Evolutionary conservation across 1,140 invertebrate genomes (phyloP).

Genomic region (Drosophila arawakana): DNA sequence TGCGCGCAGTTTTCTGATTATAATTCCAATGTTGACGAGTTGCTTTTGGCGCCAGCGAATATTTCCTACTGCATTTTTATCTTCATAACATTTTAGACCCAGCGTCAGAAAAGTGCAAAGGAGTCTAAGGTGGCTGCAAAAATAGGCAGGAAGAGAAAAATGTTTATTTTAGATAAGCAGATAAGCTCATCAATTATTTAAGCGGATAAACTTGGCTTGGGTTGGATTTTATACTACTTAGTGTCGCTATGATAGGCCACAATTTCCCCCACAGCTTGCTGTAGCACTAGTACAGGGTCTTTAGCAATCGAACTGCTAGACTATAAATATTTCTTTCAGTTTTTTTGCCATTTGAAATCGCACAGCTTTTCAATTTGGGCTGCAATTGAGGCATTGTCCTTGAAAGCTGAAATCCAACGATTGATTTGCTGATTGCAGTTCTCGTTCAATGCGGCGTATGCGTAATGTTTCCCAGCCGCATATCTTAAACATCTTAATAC

Average conservation of each 20-base stretch:
- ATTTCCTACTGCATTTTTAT: constrained; percentile 34
- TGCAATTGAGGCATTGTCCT: constrained; percentile 45
- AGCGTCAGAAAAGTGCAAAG: too few relatives aligned
- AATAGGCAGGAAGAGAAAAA: too few relatives aligned
- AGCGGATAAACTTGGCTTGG: too few relatives aligned
- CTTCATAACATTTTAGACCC: constrained; percentile 19
- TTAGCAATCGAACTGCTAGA: too few relatives aligned
- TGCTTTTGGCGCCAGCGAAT: constrained; percentile 33
- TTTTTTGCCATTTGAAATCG: constrained; percentile 15
- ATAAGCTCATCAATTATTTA: too few relatives aligned
- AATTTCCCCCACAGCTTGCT: too few relatives aligned
- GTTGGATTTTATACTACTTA: too few relatives aligned
- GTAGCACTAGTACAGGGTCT: too few relatives aligned
- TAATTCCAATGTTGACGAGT: constrained; percentile 57
- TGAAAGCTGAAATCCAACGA: constrained; percentile 26
- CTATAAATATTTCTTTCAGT: neutral
- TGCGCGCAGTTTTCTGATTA: constrained; percentile 59
- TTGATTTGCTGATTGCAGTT: constrained; percentile 36
- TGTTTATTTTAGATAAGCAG: too few relatives aligned
- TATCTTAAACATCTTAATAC: constrained; percentile 30
- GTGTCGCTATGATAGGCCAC: too few relatives aligned
- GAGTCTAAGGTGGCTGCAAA: too few relatives aligned
- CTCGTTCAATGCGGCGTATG: constrained; percentile 39
- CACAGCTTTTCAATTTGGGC: constrained; percentile 39
- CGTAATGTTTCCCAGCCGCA: constrained; percentile 15